Conservation (phyloP, 2,113 vertebrate species). For the Lucifuga dentata region DNA sequence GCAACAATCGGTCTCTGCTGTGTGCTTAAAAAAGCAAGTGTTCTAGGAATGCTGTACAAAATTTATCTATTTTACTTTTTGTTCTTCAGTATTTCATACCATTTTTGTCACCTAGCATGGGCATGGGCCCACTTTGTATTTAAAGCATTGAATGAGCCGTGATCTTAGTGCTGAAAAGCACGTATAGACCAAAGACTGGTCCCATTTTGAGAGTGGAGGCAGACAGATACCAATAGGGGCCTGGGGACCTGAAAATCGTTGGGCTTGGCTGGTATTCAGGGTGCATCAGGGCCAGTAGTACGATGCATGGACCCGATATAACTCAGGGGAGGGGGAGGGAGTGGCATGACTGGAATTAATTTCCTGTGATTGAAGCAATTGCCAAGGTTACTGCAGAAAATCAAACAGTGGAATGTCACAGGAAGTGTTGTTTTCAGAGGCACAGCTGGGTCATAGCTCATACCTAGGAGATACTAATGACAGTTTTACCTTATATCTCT, state of each 20-base stretch:
- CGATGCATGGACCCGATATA: conserved; percentile 67
- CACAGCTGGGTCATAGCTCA: conserved; percentile 64
- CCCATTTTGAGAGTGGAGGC: conserved; percentile 64
- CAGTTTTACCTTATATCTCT: conserved; percentile 51
- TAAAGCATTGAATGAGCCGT: conserved; percentile 33
- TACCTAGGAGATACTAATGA: conserved; percentile 75
- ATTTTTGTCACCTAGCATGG: background rate
- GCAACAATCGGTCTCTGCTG: background rate
- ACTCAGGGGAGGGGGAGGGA: conserved; percentile 41
- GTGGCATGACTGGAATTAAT: conserved; percentile 84
- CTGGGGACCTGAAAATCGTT: conserved; percentile 75
- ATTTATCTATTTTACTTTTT: background rate
- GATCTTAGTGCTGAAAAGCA: conserved; percentile 42
- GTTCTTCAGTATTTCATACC: background rate
- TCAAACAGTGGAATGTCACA: conserved; percentile 79
- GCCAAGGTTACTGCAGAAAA: conserved; percentile 83
- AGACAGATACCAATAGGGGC: conserved; percentile 73
- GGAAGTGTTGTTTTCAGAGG: conserved; percentile 73
- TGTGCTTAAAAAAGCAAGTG: background rate
- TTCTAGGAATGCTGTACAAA: background rate
- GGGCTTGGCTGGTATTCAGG: conserved; percentile 78
- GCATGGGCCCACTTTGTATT: no score
- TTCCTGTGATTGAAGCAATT: conserved; percentile 78
- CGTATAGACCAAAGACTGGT: conserved; percentile 62
- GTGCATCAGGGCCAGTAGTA: conserved; percentile 73